Evolutionary conservation across 2,113 vertebrate genomes (phyloP).

Genomic region (Dunckerocampus dactyliophorus): DNA sequence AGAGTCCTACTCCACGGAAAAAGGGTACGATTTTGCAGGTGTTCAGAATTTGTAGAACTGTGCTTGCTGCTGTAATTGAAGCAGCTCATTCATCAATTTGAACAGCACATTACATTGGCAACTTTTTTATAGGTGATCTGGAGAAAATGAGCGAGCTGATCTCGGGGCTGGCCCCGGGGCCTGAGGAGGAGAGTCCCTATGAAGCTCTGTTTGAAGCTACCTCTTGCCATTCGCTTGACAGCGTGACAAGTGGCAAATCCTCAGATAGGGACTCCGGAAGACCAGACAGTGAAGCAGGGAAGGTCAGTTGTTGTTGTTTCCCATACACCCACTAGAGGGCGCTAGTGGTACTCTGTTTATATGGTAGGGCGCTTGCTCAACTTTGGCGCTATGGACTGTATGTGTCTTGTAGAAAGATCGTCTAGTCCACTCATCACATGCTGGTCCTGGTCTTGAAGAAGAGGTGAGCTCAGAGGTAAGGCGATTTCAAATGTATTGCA

Average conservation of each 20-base stretch:
- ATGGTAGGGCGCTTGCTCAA: neutral
- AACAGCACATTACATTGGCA: neutral
- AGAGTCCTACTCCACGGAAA: constrained; percentile 67
- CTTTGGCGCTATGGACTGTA: neutral
- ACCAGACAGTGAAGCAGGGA: constrained; percentile 79
- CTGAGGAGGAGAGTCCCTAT: constrained; percentile 87
- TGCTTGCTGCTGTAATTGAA: neutral
- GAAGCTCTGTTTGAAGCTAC: constrained; percentile 90
- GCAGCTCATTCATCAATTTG: neutral
- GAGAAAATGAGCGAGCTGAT: constrained; percentile 81
- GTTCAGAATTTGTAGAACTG: neutral
- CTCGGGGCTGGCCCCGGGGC: constrained; percentile 73
- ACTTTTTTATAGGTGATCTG: constrained; percentile 70
- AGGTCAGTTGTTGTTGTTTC: constrained; percentile 49
- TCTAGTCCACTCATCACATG: constrained; percentile 76
- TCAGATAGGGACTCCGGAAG: constrained; percentile 84
- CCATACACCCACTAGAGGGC: constrained; percentile 60
- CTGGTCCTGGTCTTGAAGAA: constrained; percentile 82
- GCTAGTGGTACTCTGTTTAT: constrained; percentile 25
- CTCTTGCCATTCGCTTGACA: constrained; percentile 93
- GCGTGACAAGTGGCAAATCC: constrained; percentile 86
- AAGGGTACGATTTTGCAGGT: constrained; percentile 55
- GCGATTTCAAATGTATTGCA: neutral
- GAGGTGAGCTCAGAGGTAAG: constrained; percentile 72
- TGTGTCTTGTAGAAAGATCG: constrained; percentile 78